Evolutionary conservation across 2,888 invertebrate genomes (phyloP), one percentile per base, ranked within the genome.

Genomic region (Sinelater perroti): DNA sequence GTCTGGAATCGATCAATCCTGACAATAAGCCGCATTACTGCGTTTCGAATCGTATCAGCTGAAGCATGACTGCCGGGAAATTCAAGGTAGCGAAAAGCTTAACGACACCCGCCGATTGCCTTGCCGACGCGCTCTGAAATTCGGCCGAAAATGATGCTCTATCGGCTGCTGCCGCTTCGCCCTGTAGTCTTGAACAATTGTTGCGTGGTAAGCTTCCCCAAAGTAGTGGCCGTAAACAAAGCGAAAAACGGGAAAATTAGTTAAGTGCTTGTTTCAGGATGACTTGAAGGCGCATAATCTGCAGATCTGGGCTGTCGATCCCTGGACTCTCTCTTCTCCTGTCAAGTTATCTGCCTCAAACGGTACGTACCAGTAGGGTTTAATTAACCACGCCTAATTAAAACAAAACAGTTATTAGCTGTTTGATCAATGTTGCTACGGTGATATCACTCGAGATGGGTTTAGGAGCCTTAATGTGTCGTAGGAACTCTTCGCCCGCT

Each of bases 111-210:
- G n/a, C n/a, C n/a, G n/a, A n/a, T n/a, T n/a, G n/a, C n/a, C n/a
- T n/a, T n/a, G n/a, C n/a, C n/a, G n/a, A n/a, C n/a, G n/a, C n/a
- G n/a, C n/a, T n/a, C n/a, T n/a, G n/a, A n/a, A n/a, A n/a, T n/a
- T n/a, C n/a, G 11, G 8, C 13, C n/a, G 4, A 62, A 55, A 53
- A 80, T 80, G 80, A 65, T 81, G 49, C 66, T 80, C 60, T 80
- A 79, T 62, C 73, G 78, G 52, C 68, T 80, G 52, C 74, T 79
- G 33, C 76, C 79, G 3, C 69, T 79, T 33, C 70, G 75, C 21
- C 78, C 79, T 8, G 63, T 77, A 33, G 67, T 74, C n/a, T 58
- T 77, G 30, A 71, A 71, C 50, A 72, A 71, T 67, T 72, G 74
- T 60, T 70, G 74, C 59, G 63, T 71, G 71, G 77, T 78, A 70